Base-by-base conservation (phyloP, 2,888 invertebrate species). In the Halictus ligatus region DNA sequence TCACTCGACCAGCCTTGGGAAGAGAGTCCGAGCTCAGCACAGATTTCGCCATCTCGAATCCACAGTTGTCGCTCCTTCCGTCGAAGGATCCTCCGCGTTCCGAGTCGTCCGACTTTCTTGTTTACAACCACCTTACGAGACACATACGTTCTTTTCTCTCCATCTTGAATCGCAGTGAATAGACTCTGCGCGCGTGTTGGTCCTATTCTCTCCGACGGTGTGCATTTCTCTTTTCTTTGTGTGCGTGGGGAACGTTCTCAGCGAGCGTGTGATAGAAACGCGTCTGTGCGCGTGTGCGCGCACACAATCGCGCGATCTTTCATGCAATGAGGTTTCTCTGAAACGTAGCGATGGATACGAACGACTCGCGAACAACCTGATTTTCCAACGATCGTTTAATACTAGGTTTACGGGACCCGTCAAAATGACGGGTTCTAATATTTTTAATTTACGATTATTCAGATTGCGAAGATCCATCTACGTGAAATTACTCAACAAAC, bases 1-100 rank as follows among this genome's bases (percentile, higher is more conserved):
- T 97, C 78, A 97, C 97, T 94, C 96, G 96, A 87, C 97, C 97
- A 90, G 96, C 96, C 94, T 96, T 96, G 64, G 97, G 97, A 93
- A 97, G 93, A 78, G 96, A 95, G 94, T 97, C 97, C 50, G 94
- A 93, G 78, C 92, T 92, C 15, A 95, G 86, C 50, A 94, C 92
- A 15, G 95, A 95, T 85, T 94, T 95, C 43, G 95, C 95, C 95
- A 95, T 95, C 75, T 88, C 90, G 74, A 71, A 21, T 35, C 29
- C 43, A 58, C n/a, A 46, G 40, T 7, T 25, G n/a, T 35, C 18
- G 29, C n/a, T 43, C 54, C n/a, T 50, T 54, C 46, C 29, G 67
- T 21, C 35, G 18, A 12, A 48, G 13, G 29, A 72, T 58, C 48
- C 48, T 78, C 18, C 35, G 46, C 35, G 46, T 18, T 35, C 35